Conservation (phyloP, 2,113 vertebrate species). For the Corythornis cristatus region DNA sequence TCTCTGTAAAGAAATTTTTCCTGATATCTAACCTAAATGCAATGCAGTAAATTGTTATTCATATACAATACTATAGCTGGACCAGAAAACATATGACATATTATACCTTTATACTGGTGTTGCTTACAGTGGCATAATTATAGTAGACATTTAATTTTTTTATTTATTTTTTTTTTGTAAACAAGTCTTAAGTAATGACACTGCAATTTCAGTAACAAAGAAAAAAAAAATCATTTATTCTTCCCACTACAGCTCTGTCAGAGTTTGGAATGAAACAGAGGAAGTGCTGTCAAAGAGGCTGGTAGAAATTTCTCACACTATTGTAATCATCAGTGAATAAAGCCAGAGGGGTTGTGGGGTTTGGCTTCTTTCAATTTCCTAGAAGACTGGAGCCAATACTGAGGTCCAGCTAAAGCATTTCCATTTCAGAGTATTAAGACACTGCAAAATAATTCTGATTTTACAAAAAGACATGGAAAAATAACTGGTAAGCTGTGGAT, state of each 20-base stretch:
- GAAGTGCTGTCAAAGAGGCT: not conserved
- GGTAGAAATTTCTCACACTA: not conserved
- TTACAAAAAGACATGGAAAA: not conserved
- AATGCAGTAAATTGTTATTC: not conserved
- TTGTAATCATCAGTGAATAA: not conserved
- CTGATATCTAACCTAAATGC: too few species aligned
- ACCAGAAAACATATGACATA: not conserved
- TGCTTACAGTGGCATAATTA: not conserved
- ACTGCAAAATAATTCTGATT: not conserved
- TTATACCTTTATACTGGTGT: not conserved
- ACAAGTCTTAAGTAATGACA: not conserved
- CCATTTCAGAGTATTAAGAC: not conserved
- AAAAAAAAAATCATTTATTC: not conserved
- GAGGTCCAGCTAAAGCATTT: not conserved
- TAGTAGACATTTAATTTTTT: not conserved
- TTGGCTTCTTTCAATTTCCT: not conserved
- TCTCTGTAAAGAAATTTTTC: too few species aligned
- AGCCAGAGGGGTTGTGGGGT: not conserved
- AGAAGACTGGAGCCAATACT: not conserved
- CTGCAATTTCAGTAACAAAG: not conserved
- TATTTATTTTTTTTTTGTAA: not conserved
- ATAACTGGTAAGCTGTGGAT: not conserved
- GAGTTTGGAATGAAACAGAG: not conserved
- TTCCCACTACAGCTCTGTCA: not conserved
- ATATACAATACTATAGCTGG: fast-evolving